phyloP scores from a whole-genome alignment of 2,113 vertebrate genomes.

The Upupa epops region DNA sequence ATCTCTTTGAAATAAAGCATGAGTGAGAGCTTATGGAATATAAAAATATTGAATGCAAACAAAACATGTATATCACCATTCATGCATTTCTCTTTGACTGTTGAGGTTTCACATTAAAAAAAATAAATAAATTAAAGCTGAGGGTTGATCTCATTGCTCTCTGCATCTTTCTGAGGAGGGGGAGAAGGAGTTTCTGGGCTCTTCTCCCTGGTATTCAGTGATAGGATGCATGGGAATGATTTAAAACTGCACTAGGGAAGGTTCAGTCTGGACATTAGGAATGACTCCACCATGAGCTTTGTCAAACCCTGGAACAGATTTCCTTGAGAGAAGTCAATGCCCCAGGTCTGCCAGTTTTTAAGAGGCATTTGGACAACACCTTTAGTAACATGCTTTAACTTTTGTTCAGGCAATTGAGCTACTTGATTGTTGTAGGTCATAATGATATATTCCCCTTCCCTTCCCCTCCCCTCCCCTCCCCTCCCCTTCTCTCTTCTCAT shows the following conservation, averaged over 20 bases:
- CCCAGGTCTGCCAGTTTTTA: neutral
- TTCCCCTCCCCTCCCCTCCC: too few relatives aligned
- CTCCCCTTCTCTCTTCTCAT: too few relatives aligned
- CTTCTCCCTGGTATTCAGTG: neutral
- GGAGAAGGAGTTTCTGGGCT: neutral
- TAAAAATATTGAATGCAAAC: too few relatives aligned
- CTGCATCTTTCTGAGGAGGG: neutral
- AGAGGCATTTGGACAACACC: neutral
- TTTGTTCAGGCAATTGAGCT: neutral
- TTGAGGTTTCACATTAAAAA: too few relatives aligned
- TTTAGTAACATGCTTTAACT: neutral
- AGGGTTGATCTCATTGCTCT: neutral
- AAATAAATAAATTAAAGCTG: too few relatives aligned
- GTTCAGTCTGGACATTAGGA: neutral
- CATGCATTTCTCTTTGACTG: neutral
- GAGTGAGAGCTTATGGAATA: neutral
- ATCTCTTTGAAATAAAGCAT: neutral
- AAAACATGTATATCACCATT: neutral
- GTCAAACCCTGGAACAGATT: neutral
- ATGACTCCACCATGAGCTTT: neutral
- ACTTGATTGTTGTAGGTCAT: neutral
- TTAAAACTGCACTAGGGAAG: neutral
- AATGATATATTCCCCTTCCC: too few relatives aligned
- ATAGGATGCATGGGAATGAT: fast-evolving
- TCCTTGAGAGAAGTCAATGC: neutral